Percentiles rank a stretch among this genome's conserved stretches.
Evolutionary conservation across 2,113 vertebrate species (phyloP).

Genomic region (Neotoma lepida): DNA sequence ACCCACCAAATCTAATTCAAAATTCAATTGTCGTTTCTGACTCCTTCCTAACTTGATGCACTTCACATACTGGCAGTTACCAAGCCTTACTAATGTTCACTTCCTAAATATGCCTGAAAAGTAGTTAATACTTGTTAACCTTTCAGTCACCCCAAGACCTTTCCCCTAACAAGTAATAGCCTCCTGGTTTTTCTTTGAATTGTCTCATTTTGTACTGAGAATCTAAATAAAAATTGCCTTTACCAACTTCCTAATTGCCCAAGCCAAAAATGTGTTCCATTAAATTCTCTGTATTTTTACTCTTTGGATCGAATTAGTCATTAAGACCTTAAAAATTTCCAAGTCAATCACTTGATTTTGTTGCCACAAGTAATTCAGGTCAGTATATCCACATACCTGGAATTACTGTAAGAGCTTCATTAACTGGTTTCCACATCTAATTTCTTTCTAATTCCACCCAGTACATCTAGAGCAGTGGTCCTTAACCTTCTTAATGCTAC

Average conservation of each 20-base stretch:
- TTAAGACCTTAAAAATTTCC: conserved; percentile 46
- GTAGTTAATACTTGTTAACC: not conserved
- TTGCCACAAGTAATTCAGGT: not conserved
- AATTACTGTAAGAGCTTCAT: not conserved
- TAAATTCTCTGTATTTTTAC: not conserved
- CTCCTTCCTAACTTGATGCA: not conserved
- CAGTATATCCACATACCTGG: not conserved
- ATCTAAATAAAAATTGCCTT: not conserved
- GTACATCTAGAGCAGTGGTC: not conserved
- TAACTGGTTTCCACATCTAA: not conserved
- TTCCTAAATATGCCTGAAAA: conserved; percentile 7
- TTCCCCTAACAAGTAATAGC: not conserved
- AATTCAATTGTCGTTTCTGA: not conserved
- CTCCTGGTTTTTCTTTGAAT: not conserved
- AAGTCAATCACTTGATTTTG: not conserved
- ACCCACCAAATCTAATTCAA: not conserved
- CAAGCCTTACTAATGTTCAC: not conserved
- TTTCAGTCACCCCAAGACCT: not conserved
- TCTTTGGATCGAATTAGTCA: not conserved
- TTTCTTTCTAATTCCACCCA: not conserved
- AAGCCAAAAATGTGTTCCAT: not conserved
- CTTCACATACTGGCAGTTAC: not conserved
- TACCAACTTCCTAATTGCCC: not conserved
- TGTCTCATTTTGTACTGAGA: not conserved
- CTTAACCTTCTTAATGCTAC: not conserved